Percentiles rank a stretch among this genome's conserved stretches.
These are phyloP conservation scores for Tenodera sinensis DNA, from an alignment of 2,888 invertebrate species.

Conservation along the genomic window DNA sequence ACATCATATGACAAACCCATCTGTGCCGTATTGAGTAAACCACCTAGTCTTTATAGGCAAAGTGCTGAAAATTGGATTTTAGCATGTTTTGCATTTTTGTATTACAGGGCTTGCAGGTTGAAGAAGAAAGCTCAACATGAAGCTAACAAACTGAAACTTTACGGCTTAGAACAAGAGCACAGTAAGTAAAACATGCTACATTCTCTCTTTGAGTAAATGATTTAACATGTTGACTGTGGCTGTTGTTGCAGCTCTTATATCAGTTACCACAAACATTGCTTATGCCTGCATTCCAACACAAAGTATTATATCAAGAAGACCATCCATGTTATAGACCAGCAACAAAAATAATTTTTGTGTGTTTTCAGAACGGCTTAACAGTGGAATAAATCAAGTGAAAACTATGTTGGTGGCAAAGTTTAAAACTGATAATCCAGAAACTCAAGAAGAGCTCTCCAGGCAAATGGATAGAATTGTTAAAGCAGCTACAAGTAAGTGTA, in stretches of 20 bases:
- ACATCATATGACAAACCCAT: no score
- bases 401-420: constrained; percentile 67
- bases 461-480: constrained; percentile 69
- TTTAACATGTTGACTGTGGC: no score
- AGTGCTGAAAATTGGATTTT: no score
- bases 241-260: no score
- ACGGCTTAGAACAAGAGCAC: constrained; percentile 90
- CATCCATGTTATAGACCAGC: no score
- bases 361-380: constrained; percentile 66
- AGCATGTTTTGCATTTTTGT: background rate
- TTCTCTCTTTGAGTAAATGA: no score
- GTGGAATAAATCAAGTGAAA: constrained; percentile 73
- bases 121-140: constrained; percentile 99
- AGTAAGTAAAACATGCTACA: constrained; percentile 58
- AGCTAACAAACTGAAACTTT: constrained; percentile 94
- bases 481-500: constrained; percentile 65
- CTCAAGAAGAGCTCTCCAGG: constrained; percentile 61
- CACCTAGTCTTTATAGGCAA: no score
- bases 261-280: no score
- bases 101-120: constrained; percentile 79
- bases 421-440: constrained; percentile 52
- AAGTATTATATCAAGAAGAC: no score
- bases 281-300: no score
- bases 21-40: no score
- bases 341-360: background rate